Evolutionary conservation across 2,888 invertebrate genomes (phyloP).

Genomic region (Parelbella ahira): DNA sequence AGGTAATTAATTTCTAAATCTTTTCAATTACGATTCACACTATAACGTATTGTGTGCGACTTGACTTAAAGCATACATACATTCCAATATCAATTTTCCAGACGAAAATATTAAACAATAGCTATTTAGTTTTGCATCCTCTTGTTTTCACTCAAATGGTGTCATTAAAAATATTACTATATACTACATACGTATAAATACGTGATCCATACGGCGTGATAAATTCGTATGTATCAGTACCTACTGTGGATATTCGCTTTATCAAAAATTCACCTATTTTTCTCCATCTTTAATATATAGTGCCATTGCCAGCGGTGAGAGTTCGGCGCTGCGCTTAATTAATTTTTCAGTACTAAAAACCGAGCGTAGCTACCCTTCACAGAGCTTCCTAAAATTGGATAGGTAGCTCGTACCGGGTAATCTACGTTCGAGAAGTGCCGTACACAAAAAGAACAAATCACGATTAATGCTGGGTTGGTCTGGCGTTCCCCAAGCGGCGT

Average conservation of each 20-base stretch:
- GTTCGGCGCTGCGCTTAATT: conserved; percentile 41
- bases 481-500: conserved; percentile 1
- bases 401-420: conserved; percentile 38
- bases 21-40: too few species aligned
- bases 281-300: conserved; percentile 8
- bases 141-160: too few species aligned
- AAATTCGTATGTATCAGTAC: too few species aligned
- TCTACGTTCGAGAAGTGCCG: conserved; percentile 45
- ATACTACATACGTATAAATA: too few species aligned
- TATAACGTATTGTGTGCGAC: too few species aligned
- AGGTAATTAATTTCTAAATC: too few species aligned
- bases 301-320: neutral
- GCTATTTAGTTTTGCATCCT: too few species aligned
- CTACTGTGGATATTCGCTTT: conserved; percentile 20
- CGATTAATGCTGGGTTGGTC: conserved; percentile 12
- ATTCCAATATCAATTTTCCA: too few species aligned
- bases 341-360: conserved; percentile 43
- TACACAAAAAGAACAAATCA: conserved; percentile 39
- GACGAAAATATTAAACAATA: too few species aligned
- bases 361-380: conserved; percentile 28
- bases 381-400: conserved; percentile 33
- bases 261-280: conserved; percentile 34
- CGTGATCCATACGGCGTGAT: too few species aligned
- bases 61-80: too few species aligned
- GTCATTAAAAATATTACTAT: too few species aligned